Conservation (phyloP, 1,140 invertebrate genomes). For the Plectus sambesii region DNA sequence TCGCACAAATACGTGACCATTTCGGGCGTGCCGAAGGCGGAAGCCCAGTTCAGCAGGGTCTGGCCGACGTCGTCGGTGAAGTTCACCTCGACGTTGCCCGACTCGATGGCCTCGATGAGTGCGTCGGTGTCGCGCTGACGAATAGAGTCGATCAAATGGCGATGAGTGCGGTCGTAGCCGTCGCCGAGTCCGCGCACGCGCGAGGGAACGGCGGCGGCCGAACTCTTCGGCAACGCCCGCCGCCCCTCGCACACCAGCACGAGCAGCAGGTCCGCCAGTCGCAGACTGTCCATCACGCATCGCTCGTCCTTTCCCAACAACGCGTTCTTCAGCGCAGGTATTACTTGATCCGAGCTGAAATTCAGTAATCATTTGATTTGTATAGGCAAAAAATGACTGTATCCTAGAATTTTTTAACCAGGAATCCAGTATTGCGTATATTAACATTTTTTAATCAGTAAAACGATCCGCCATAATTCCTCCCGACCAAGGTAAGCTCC, state of each 20-base stretch:
- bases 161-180: constrained; percentile 80
- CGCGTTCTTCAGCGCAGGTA: constrained; percentile 31
- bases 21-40: constrained; percentile 67
- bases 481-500: too few species aligned
- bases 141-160: constrained; percentile 94
- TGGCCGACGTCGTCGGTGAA: constrained; percentile 99
- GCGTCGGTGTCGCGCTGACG: constrained; percentile 95
- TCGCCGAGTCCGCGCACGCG: too few species aligned
- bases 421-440: too few species aligned
- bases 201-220: constrained; percentile 19
- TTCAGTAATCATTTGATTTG: background rate
- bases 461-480: too few species aligned
- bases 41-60: constrained; percentile 94
- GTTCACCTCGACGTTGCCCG: constrained; percentile 85
- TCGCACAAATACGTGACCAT: constrained; percentile 87
- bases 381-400: background rate
- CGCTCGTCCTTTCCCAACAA: constrained; percentile 48
- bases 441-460: too few species aligned
- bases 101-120: constrained; percentile 83
- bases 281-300: constrained; percentile 89
- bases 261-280: constrained; percentile 82
- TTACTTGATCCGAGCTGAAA: constrained; percentile 33
- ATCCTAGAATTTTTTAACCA: too few species aligned
- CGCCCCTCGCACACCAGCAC: constrained; percentile 90
- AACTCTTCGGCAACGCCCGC: constrained; percentile 63